These are phyloP conservation scores for Epirrhoe alternata DNA, from an alignment of 2,888 invertebrate species.

Conservation along the genomic window DNA sequence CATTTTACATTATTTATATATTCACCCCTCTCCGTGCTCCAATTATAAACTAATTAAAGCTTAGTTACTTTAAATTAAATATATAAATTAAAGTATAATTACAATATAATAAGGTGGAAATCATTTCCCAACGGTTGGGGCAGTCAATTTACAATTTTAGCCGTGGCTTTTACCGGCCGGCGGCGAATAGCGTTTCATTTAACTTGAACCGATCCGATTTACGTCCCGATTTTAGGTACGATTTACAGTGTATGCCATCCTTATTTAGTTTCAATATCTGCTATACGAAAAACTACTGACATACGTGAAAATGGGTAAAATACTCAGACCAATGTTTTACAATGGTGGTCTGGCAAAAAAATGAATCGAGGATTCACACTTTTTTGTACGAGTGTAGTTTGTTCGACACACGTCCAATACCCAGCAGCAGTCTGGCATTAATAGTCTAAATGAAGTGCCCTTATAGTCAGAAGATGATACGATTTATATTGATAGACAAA, in stretches of 20 bases:
- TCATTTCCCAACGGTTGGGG: slow-evolving; percentile 28
- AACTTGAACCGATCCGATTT: neutral
- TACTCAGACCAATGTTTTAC: too few species aligned
- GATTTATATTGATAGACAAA: slow-evolving; percentile 1
- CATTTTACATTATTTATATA: slow-evolving; percentile 3
- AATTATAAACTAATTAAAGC: slow-evolving; percentile 20
- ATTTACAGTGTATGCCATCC: neutral
- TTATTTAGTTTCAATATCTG: neutral
- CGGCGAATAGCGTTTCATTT: slow-evolving; percentile 1
- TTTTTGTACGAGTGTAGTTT: too few species aligned
- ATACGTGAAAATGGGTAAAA: too few species aligned
- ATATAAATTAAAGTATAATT: slow-evolving; percentile 24
- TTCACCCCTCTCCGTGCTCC: slow-evolving; percentile 2
- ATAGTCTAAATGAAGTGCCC: too few species aligned
- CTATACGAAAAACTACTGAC: neutral
- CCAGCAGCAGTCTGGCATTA: too few species aligned
- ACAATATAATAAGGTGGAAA: slow-evolving; percentile 25
- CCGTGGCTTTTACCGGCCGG: slow-evolving; percentile 2
- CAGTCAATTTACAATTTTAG: slow-evolving; percentile 28
- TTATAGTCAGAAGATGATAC: neutral
- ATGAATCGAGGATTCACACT: too few species aligned
- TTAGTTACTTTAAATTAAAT: slow-evolving; percentile 26
- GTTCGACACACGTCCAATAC: too few species aligned
- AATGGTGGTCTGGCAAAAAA: too few species aligned
- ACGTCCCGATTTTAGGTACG: neutral